Evolutionary conservation across 2,888 invertebrate species (phyloP), one percentile per base, ranked within the genome.

Genomic region (Phytoseiulus persimilis): DNA sequence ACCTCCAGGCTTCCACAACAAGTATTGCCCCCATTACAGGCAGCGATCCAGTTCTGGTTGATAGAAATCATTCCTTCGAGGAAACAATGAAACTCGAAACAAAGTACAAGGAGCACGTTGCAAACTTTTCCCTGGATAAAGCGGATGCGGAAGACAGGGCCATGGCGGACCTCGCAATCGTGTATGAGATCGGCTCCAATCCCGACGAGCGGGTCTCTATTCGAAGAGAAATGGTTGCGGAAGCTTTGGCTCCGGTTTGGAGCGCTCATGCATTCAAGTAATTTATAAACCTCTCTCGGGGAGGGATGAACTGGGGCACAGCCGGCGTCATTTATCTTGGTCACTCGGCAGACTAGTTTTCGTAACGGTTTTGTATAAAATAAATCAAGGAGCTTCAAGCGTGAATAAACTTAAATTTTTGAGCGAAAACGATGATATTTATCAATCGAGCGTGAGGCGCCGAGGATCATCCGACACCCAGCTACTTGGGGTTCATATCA

Each of bases 131-230:
- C 5, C 39, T 87, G 18, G 87, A 33, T 39, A 33, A 32, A 39
- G 32, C 33, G n/a, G 33, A 87, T n/a, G 87, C 87, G 5, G 97
- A 97, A 93, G 97, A 97, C 92, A 95, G 95, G 92, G 97, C 97
- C 0, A 96, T 97, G 91, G 95, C 95, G 90, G 96, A 96, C 91
- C 93, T 97, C 90, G 94, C 95, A 90, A 93, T 94, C 90, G 95
- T 95, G 92, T 97, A 97, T 93, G 95, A 95, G 91, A 94, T 95
- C 0, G 94, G 95, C 90, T 94, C 95, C 65, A 92, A 95, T 45
- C 94, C 94, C 83, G 96, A 96, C 91, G 96, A 96, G 92, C 92
- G 94, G 90, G 95, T 96, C 90, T 95, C 95, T 0, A 95, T 96
- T 39, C 93, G 94, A 90, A 94, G 95, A 90, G 95, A 95, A 87